Evolutionary conservation across 1,140 invertebrate genomes (phyloP).

Genomic region (Lordiphosa collinella): DNA sequence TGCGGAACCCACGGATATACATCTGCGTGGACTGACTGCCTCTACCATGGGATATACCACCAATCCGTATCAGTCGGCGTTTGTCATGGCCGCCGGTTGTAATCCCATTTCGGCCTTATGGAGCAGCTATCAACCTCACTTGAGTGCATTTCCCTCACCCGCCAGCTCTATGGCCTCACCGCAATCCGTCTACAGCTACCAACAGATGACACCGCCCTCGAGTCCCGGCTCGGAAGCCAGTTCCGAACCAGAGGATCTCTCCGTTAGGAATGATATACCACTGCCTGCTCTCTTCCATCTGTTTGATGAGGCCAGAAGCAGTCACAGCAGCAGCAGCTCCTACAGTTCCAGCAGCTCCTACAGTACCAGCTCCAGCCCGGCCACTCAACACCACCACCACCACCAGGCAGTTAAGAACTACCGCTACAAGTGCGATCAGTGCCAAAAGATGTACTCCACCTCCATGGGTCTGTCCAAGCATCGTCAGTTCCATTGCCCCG

Average conservation of each 20-base stretch:
- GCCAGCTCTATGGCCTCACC: conserved; percentile 64
- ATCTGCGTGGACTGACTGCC: conserved; percentile 62
- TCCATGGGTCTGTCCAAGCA: conserved; percentile 97
- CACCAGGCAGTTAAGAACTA: conserved; percentile 80
- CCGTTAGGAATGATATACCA: conserved; percentile 72
- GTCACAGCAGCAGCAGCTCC: conserved; percentile 20
- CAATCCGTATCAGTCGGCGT: conserved; percentile 66
- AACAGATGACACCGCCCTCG: conserved; percentile 76
- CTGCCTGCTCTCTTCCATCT: conserved; percentile 73
- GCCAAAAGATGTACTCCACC: conserved; percentile 97
- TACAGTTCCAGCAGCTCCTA: conserved; percentile 54
- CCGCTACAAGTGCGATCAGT: conserved; percentile 93
- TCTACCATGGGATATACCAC: conserved; percentile 62
- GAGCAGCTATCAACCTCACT: conserved; percentile 67
- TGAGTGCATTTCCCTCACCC: conserved; percentile 65
- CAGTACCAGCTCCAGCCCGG: conserved; percentile 60
- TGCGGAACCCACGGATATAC: conserved; percentile 57
- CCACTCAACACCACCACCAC: too few species aligned
- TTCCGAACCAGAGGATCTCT: conserved; percentile 76
- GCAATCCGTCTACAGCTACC: conserved; percentile 64
- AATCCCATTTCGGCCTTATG: conserved; percentile 71
- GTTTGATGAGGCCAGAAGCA: conserved; percentile 60
- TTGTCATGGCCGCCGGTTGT: conserved; percentile 70
- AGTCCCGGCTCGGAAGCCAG: conserved; percentile 67
- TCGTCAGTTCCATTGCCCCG: conserved; percentile 95